Base-by-base conservation (phyloP, 1,140 invertebrate genomes). In the Lepidurus arcticus region DNA sequence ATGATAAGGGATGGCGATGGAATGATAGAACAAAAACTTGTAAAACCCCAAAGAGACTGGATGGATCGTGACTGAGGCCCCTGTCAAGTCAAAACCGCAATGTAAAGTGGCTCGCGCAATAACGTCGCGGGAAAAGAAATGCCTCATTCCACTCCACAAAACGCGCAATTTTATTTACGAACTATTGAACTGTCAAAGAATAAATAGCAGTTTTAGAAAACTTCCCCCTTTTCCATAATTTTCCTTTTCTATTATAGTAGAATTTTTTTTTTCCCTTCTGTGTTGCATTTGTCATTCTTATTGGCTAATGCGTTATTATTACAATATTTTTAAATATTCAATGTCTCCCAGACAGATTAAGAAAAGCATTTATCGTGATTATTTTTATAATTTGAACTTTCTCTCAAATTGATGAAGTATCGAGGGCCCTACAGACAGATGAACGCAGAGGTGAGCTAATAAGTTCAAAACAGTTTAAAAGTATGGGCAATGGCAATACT, bases 111-210 rank as follows among this genome's bases (percentile, higher is more conserved):
- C 21, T 65, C 53, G 16, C 0, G 53, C 8, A 13, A 65, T 65
- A 65, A 65, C 16, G 5, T 21, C 53, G 53, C 34, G 34, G 34
- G 34, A 34, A 65, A 65, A 65, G 21, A 21, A 65, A 65, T 65
- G 53, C 16, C 53, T 65, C 53, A 65, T 65, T 47, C 45, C 45
- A 47, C 16, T 65, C 53, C 53, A 21, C 53, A 65, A 65, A 65
- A 65, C 53, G 3, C 53, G 16, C 16, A 1, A 13, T 13, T 13
- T 13, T 65, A 65, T 34, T 34, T 65, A 65, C 53, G 53, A 65
- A 65, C 53, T 65, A 65, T 65, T 65, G n/a, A 65, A 65, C 53
- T 65, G 53, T 65, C 53, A 65, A 13, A 34, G 16, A 0, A 21
- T 21, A 65, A 65, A 65, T 65, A 65, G 21, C 13, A 65, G 16